Conservation (phyloP, 2,113 vertebrate genomes). For the Diphyllodes magnificus region DNA sequence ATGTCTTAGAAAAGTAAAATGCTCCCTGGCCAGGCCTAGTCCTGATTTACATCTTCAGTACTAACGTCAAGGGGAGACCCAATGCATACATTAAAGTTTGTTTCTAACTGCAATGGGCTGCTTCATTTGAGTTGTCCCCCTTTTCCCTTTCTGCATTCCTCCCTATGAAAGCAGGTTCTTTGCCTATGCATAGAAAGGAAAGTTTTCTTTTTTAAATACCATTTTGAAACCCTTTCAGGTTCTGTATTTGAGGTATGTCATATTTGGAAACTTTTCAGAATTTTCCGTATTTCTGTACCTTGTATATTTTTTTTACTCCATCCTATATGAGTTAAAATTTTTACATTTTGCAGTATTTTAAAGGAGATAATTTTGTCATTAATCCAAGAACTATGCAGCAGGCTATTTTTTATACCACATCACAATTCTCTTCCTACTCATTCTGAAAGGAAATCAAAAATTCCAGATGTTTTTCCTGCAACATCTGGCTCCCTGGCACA, state of each 20-base stretch:
- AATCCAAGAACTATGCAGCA: slow-evolving; percentile 29
- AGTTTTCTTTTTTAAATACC: not conserved
- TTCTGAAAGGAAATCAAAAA: slow-evolving; percentile 53
- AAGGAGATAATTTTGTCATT: slow-evolving; percentile 48
- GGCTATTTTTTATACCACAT: slow-evolving; percentile 55
- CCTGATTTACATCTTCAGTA: not conserved
- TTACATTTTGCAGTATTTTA: slow-evolving; percentile 16
- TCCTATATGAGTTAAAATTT: not conserved
- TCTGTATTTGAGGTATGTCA: slow-evolving; percentile 7
- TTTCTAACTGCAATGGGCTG: not conserved
- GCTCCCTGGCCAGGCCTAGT: not conserved
- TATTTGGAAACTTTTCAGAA: slow-evolving; percentile 20
- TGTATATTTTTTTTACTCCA: not conserved
- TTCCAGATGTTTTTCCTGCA: slow-evolving; percentile 20
- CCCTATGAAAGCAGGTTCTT: not conserved
- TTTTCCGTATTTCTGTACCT: not conserved
- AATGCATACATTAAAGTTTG: not conserved
- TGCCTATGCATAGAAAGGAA: not conserved
- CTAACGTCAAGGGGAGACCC: not conserved
- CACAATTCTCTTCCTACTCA: slow-evolving; percentile 54
- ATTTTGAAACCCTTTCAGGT: not conserved
- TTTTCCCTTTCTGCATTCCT: not conserved
- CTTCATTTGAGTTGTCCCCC: not conserved
- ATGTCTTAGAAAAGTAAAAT: not conserved
- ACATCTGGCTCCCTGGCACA: slow-evolving; percentile 53